A percentile compares a stretch with the other conserved stretches of the same genome.
Evolutionary conservation across 2,113 vertebrate genomes (phyloP).

Genomic region (Poicephalus meyeri): DNA sequence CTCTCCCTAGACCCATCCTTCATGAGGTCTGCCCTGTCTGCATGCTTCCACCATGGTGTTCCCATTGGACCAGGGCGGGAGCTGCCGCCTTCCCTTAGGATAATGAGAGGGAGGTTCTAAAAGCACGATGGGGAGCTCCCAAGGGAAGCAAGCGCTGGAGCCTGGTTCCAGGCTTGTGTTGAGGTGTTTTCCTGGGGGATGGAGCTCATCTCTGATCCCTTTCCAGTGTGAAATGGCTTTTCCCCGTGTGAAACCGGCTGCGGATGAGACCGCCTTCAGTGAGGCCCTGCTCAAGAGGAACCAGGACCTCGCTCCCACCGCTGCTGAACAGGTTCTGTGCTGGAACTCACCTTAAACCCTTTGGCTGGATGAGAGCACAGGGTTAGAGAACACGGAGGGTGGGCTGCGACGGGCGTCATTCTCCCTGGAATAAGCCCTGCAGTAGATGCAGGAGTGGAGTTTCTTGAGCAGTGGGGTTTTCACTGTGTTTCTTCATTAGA

Average conservation of each 20-base stretch:
- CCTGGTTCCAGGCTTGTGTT: no score
- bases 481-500: background rate
- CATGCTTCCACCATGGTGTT: no score
- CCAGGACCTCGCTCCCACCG: slow-evolving; percentile 91
- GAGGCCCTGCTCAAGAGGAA: slow-evolving; percentile 95
- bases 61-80: background rate
- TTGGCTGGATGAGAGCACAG: background rate
- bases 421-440: background rate
- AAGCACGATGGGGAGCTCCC: background rate
- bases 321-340: slow-evolving; percentile 86
- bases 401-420: rapidly evolving
- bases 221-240: slow-evolving; percentile 97
- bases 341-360: rapidly evolving
- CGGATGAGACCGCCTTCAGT: slow-evolving; percentile 89
- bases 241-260: slow-evolving; percentile 90
- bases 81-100: background rate
- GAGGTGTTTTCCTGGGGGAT: rapidly evolving
- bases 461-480: background rate
- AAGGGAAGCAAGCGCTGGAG: rapidly evolving
- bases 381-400: rapidly evolving
- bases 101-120: background rate
- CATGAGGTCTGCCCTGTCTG: background rate
- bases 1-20: background rate
- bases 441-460: no score
- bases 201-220: background rate